These are phyloP conservation scores for Scytalopus superciliaris DNA, from an alignment of 2,113 vertebrate genomes.

Conservation along the genomic window DNA sequence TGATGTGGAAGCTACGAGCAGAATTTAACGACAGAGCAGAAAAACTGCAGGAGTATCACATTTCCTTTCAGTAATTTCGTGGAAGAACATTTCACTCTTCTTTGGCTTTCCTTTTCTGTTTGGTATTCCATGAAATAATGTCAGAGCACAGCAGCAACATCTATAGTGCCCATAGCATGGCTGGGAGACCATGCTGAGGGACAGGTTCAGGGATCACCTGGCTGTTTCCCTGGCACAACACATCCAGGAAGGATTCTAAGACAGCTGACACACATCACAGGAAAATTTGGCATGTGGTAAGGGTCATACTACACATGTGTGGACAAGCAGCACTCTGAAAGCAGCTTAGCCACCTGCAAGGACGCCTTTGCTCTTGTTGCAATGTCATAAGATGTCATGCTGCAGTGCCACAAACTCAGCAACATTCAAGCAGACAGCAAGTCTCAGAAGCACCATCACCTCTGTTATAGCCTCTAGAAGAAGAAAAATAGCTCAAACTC, in stretches of 20 bases:
- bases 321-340: not conserved
- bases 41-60: not conserved
- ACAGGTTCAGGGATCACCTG: not conserved
- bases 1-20: not conserved
- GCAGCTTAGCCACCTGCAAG: not conserved
- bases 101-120: not conserved
- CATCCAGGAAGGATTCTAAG: not conserved
- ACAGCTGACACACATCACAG: not conserved
- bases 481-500: not conserved
- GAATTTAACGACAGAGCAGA: not conserved
- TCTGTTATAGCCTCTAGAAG: not conserved
- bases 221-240: not conserved
- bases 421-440: not conserved
- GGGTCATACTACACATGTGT: too few relatives aligned
- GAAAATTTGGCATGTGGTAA: not conserved
- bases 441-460: not conserved
- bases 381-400: rapidly evolving
- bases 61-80: not conserved
- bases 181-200: not conserved
- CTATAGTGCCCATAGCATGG: rapidly evolving
- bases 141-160: not conserved
- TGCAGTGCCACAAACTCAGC: not conserved
- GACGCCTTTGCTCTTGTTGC: not conserved
- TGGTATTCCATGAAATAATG: not conserved
- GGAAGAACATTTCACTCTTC: not conserved